Conservation (phyloP, 2,888 invertebrate species). For the Cremastinae sp. region DNA sequence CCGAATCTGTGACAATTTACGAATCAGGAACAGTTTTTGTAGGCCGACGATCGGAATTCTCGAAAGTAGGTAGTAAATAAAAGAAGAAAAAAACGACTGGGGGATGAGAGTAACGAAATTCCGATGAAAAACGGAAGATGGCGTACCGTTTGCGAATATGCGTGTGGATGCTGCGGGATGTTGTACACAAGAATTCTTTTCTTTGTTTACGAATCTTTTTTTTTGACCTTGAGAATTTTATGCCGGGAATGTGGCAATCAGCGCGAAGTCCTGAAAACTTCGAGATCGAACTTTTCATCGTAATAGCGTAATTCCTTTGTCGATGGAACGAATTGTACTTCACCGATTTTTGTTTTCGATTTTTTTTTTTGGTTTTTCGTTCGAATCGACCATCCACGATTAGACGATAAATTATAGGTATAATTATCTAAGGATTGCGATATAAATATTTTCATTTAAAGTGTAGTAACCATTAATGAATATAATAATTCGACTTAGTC, state of each 20-base stretch:
- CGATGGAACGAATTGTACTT: constrained; percentile 9
- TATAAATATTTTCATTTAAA: constrained; percentile 58
- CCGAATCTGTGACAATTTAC: constrained; percentile 21
- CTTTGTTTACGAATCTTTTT: constrained; percentile 14
- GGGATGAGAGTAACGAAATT: constrained; percentile 4
- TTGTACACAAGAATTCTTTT: constrained; percentile 12
- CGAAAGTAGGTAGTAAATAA: constrained; percentile 56
- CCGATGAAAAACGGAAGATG: constrained; percentile 28
- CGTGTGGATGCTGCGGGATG: constrained; percentile 19
- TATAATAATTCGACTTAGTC: constrained; percentile 55
- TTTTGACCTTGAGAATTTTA: constrained; percentile 33
- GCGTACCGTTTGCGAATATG: constrained; percentile 33
- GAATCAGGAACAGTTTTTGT: background rate
- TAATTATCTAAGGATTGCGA: constrained; percentile 54
- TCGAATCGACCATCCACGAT: constrained; percentile 23
- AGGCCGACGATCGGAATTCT: constrained; percentile 34
- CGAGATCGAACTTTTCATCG: constrained; percentile 23
- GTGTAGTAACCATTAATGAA: constrained; percentile 44
- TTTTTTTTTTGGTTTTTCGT: background rate
- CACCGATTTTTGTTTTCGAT: constrained; percentile 18
- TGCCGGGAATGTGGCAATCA: constrained; percentile 60
- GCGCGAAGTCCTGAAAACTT: constrained; percentile 29
- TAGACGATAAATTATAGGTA: constrained; percentile 53
- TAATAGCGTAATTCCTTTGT: constrained; percentile 46
- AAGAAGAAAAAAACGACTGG: constrained; percentile 5